Conservation (phyloP, 2,888 invertebrate genomes). For the Nezara viridula region DNA sequence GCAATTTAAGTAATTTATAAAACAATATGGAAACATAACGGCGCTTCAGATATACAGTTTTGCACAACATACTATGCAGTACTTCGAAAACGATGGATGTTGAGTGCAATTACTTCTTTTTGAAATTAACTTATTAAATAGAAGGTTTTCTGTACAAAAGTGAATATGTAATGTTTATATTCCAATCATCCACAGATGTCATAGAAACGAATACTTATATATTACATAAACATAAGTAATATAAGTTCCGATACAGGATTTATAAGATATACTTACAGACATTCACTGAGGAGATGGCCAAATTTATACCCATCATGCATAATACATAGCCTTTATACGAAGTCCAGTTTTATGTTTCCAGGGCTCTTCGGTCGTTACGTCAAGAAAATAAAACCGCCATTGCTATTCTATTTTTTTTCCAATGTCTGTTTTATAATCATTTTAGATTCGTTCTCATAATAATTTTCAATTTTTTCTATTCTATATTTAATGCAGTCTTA, state of each 20-base stretch:
- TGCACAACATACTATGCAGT: too few relatives aligned
- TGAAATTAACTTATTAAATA: too few relatives aligned
- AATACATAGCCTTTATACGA: conserved; percentile 2
- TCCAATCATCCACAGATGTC: too few relatives aligned
- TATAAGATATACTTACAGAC: neutral
- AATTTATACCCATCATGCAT: conserved; percentile 47
- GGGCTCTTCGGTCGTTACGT: neutral
- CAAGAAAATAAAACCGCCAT: neutral
- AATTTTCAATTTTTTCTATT: neutral
- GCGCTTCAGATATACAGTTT: too few relatives aligned
- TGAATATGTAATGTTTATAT: too few relatives aligned
- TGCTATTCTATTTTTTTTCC: neutral
- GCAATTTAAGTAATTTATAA: too few relatives aligned
- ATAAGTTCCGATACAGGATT: neutral
- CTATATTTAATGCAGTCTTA: neutral
- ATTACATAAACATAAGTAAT: conserved; percentile 13
- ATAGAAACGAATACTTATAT: neutral
- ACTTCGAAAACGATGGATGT: too few relatives aligned
- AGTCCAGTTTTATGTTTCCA: conserved; percentile 31
- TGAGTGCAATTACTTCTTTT: too few relatives aligned
- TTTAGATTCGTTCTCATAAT: neutral
- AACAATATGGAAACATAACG: too few relatives aligned
- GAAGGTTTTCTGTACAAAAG: too few relatives aligned
- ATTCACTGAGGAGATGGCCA: neutral
- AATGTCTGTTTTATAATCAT: conserved; percentile 22